Conservation (phyloP, 2,113 vertebrate genomes). For the Sapayoa aenigma region DNA sequence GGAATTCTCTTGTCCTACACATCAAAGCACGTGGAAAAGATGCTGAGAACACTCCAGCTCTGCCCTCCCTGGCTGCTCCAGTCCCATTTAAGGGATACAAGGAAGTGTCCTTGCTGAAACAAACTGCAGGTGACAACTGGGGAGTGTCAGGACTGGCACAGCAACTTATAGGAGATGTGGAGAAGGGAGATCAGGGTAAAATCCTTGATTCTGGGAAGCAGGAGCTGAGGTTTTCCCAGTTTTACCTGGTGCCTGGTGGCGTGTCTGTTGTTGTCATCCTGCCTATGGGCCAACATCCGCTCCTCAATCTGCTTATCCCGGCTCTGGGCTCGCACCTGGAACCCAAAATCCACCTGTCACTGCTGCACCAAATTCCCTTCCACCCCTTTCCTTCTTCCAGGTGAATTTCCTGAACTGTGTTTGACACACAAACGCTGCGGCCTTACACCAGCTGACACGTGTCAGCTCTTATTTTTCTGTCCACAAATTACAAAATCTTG, state of each 20-base stretch:
- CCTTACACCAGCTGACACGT: not conserved
- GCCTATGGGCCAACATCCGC: slow-evolving; percentile 84
- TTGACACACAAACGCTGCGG: not conserved
- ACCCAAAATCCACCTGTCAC: slow-evolving; percentile 51
- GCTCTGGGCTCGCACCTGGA: slow-evolving; percentile 93
- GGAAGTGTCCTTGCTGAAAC: not conserved
- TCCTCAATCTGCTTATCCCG: slow-evolving; percentile 98
- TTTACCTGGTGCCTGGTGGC: slow-evolving; percentile 94
- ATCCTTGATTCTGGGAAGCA: accelerated
- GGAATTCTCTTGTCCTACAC: not conserved
- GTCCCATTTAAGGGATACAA: accelerated
- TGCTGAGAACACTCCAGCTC: not conserved
- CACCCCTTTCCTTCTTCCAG: not conserved
- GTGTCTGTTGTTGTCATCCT: slow-evolving; percentile 94
- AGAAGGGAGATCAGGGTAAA: not conserved
- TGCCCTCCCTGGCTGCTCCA: not conserved
- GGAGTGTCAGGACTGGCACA: not conserved
- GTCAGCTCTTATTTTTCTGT: accelerated
- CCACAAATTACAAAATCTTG: too few relatives aligned
- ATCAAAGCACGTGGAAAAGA: not conserved
- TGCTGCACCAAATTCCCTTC: not conserved
- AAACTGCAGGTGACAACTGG: not conserved
- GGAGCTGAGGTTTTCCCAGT: not conserved
- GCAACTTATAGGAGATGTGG: not conserved
- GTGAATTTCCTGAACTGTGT: not conserved